Base-by-base conservation (phyloP, 2,888 invertebrate species). In the Mimas tiliae region DNA sequence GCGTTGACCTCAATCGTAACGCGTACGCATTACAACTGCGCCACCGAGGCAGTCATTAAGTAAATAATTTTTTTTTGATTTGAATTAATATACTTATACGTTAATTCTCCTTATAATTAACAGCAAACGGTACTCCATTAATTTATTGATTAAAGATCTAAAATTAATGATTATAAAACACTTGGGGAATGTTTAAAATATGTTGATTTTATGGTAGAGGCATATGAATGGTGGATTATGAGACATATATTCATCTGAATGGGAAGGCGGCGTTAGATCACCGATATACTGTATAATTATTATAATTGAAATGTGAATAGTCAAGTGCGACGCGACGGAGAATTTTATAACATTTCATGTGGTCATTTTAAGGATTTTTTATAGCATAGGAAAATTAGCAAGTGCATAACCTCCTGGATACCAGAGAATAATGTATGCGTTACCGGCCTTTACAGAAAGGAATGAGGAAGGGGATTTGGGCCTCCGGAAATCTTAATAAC, bases 91-190 rank as follows among this genome's bases (percentile, higher is more conserved):
- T n/a, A n/a, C n/a, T n/a, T n/a, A n/a, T n/a, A n/a, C n/a, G n/a
- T n/a, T n/a, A n/a, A n/a, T 16, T 14, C 7, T 8, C n/a, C n/a
- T n/a, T n/a, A 11, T 69, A 66, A 69, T 69, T 69, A 69, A 63
- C 42, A 47, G 58, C 62, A 63, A 65, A 58, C 58, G 62, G 58
- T 48, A 69, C 38, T 63, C 58, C 45, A 42, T 65, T 67, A 69
- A 68, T 69, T 62, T 66, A 66, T 68, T 66, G 67, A 68, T 52
- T 58, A 62, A 27, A 64, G 50, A 63, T 34, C 48, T 16, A 47
- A 33, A 55, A 38, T 38, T 55, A 63, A 48, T 48, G 45, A 58
- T 63, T 65, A 55, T 66, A 65, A 68, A 67, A 65, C 66, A 52
- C 63, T 66, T 65, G 68, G 51, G 45, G 34, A 21, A 58, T 66